Base-by-base conservation (phyloP, 23 tunicate species). In the Aplidium turbinatum region DNA sequence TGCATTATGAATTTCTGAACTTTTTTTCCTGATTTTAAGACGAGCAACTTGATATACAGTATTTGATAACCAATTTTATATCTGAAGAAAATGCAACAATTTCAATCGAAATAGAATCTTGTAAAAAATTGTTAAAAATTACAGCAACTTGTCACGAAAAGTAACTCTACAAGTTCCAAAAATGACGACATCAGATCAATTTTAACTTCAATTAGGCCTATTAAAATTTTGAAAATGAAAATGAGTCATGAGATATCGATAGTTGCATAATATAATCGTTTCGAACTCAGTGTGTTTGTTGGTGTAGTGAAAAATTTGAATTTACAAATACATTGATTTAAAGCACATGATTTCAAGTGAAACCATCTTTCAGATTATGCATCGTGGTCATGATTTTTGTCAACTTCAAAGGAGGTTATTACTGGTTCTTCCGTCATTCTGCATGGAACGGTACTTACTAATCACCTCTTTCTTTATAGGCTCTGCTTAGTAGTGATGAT, bases 401-500 rank as follows among this genome's bases (percentile, higher is more conserved):
- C 29, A 95, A 95, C 63, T 95, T 66, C 79, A 77, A 73, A 60
- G 99, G 99, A 64, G 99, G 99, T 34, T 23, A 73, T 31, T 95
- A 95, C 79, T 95, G 99, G 99, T 95, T 95, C 40, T 95, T 95
- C 68, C 84, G 77, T 69, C 99, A 95, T 48, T 78, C 99, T 23
- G 6, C 87, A 13, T 95, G 99, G 99, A 58, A 88, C 79, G 98
- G 98, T 86, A 80, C 19, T 67, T 39, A 31, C 23, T 35, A 39
- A 36, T 25, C 11, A 39, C 9, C 31, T 38, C 46, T 3, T 61
- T 35, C n/a, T 85, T 73, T 63, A 21, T 57, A 92, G 98, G 62
- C 40, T 92, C 47, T 73, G 98, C 70, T 40, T 92, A 42, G 69
- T 86, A 57, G 64, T 93, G 27, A 93, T 93, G 98, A 86, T 93